Base-by-base conservation (phyloP, 1,140 invertebrate species). In the Phortica variegata region DNA sequence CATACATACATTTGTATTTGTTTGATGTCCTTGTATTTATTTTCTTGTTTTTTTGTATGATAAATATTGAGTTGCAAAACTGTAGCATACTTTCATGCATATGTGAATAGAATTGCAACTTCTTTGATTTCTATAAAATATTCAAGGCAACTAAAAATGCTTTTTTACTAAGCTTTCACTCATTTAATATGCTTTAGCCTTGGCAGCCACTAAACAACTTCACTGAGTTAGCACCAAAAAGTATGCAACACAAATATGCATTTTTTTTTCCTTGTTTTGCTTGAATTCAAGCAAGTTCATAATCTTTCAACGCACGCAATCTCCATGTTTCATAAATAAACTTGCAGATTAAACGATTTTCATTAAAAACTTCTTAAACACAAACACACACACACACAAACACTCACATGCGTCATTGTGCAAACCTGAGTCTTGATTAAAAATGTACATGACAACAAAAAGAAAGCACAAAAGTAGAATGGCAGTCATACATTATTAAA, bases 321-420 rank as follows among this genome's bases (percentile, higher is more conserved):
- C 10, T 26, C 10, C 23, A 26, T 26, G 23, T 26, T 26, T 5
- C 5, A 5, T 6, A 26, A 6, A 38, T 38, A 38, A 38, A 38
- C 17, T 38, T 18, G 17, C 6, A 18, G 36, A 38, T 38, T 38
- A 38, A 18, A 16, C 16, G 9, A 19, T 38, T 26, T 18, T 16
- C 13, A 38, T 38, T 38, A 38, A 38, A 34, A 38, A 38, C 36
- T 38, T 38, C 3, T 38, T 19, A 47, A 19, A 18, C 37, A 8
- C 18, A 37, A 6, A 37, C 16, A 31, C 18, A 31, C n/a, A 18
- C 32, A 21, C 37, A 32, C 17, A 15, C 26, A 46, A 47, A 41
- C 37, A 56, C 49, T 41, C 54, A 41, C 36, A n/a, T n/a, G n/a
- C n/a, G n/a, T n/a, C n/a, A n/a, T n/a, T n/a, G n/a, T n/a, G 13